Percentiles rank a stretch among this genome's conserved stretches.
Conservation (phyloP, 2,797 vertebrate genomes). For the Galago senegalensis region DNA sequence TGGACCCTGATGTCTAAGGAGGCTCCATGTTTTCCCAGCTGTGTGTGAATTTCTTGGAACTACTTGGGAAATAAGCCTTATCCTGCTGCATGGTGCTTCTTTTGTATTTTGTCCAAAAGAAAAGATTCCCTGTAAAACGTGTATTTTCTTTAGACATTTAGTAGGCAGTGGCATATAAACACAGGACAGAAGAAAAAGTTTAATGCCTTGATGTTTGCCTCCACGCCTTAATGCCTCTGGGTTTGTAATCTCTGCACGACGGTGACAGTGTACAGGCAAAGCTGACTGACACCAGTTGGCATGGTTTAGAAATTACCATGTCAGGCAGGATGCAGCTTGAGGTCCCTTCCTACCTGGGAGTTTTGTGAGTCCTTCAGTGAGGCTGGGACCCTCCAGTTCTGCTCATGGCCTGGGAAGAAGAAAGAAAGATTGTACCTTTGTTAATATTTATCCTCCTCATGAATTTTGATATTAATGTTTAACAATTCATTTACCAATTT, state of each 20-base stretch:
- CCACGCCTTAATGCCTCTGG: too few relatives aligned
- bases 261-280: not conserved
- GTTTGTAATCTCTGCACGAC: not conserved
- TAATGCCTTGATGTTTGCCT: not conserved
- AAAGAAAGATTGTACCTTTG: rapidly evolving
- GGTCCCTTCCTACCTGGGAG: too few relatives aligned
- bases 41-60: not conserved
- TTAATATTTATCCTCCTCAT: not conserved
- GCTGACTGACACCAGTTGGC: too few relatives aligned
- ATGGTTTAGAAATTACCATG: not conserved
- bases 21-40: not conserved
- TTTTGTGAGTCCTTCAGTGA: not conserved
- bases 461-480: not conserved
- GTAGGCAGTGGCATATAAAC: not conserved
- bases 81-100: not conserved
- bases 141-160: not conserved
- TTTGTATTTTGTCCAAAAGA: not conserved
- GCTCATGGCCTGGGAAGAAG: not conserved
- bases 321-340: not conserved
- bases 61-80: not conserved
- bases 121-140: not conserved
- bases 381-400: not conserved
- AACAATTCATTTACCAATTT: not conserved
- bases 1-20: too few relatives aligned
- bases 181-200: not conserved